phyloP scores from a whole-genome alignment of 2,888 invertebrate species.

The Drosophila differens region DNA sequence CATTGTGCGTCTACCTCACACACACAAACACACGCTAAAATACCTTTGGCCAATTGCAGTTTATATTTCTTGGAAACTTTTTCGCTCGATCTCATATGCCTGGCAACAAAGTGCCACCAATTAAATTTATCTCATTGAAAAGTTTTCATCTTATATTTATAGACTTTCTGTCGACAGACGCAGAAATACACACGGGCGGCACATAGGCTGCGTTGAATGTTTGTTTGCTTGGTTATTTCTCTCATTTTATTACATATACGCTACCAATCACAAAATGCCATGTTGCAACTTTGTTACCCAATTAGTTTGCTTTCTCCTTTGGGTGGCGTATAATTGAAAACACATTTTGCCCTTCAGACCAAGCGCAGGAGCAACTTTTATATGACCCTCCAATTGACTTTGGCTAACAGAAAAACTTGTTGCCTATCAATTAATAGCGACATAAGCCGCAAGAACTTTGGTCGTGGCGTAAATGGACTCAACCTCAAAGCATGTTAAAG shows the following conservation, averaged over 20 bases:
- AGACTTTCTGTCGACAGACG: constrained; percentile 52
- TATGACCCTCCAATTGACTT: constrained; percentile 72
- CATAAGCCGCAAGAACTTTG: constrained; percentile 71
- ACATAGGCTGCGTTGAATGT: constrained; percentile 35
- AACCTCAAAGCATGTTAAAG: constrained; percentile 50
- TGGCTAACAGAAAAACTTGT: constrained; percentile 54
- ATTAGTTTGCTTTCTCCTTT: constrained; percentile 79
- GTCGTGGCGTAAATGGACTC: constrained; percentile 16
- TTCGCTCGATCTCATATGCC: constrained; percentile 54
- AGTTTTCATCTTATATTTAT: constrained; percentile 82
- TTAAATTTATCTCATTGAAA: constrained; percentile 83
- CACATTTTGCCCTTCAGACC: constrained; percentile 50
- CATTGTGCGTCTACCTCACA: constrained; percentile 52
- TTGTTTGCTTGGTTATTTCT: constrained; percentile 63
- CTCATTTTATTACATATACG: constrained; percentile 76
- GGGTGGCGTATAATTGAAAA: constrained; percentile 72
- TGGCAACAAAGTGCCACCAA: constrained; percentile 82
- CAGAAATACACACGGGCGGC: constrained; percentile 10
- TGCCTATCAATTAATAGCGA: constrained; percentile 77
- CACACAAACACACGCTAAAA: constrained; percentile 24
- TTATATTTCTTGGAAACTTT: constrained; percentile 75
- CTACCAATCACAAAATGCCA: constrained; percentile 76
- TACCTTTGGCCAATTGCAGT: constrained; percentile 73
- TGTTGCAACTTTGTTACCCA: constrained; percentile 81
- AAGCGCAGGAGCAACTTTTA: constrained; percentile 62